Percentiles rank a stretch among this genome's conserved stretches.
Conservation (phyloP, 2,113 vertebrate genomes). For the Chroicocephalus ridibundus region DNA sequence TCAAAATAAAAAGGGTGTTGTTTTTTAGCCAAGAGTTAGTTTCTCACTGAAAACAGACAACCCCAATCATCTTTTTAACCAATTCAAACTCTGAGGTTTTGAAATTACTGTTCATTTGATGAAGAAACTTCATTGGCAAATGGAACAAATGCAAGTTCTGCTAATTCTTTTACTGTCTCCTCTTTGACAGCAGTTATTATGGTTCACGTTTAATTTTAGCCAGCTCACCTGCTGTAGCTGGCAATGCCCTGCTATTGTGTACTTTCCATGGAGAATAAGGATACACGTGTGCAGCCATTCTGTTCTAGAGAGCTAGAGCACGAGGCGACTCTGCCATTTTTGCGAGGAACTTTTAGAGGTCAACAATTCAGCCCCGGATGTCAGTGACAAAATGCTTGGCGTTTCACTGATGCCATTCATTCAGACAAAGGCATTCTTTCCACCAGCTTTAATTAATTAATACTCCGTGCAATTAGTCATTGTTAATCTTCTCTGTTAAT, state of each 20-base stretch:
- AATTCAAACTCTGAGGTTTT: not conserved
- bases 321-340: not conserved
- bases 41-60: not conserved
- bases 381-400: not conserved
- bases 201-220: not conserved
- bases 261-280: not conserved
- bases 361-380: not conserved
- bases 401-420: not conserved
- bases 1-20: not conserved
- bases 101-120: not conserved
- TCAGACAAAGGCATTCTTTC: not conserved
- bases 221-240: not conserved
- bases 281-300: not conserved
- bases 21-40: not conserved
- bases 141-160: not conserved
- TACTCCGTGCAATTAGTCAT: not conserved
- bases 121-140: not conserved
- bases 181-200: not conserved
- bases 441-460: not conserved
- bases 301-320: not conserved
- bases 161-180: not conserved
- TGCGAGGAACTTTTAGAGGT: not conserved
- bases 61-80: not conserved
- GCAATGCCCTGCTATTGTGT: not conserved
- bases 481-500: not conserved